These are phyloP conservation scores for Myopa tessellatipennis DNA, from an alignment of 2,888 invertebrate genomes.

Conservation along the genomic window DNA sequence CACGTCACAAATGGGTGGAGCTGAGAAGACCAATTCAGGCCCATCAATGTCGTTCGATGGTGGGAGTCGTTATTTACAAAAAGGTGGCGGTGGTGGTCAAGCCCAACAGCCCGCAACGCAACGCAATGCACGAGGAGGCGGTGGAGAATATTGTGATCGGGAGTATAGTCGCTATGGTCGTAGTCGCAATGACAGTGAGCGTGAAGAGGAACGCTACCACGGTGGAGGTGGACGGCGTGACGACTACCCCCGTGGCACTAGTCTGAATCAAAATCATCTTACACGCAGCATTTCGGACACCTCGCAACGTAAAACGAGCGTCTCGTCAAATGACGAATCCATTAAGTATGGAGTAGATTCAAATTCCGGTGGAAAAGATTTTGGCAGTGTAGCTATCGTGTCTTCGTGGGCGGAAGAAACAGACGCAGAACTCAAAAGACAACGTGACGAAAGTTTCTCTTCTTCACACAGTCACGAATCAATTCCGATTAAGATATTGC, in stretches of 20 bases:
- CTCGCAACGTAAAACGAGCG: constrained; percentile 68
- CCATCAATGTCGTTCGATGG: constrained; percentile 57
- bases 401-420: constrained; percentile 70
- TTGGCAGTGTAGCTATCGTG: constrained; percentile 48
- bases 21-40: constrained; percentile 58
- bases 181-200: constrained; percentile 55
- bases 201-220: constrained; percentile 56
- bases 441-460: constrained; percentile 65
- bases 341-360: constrained; percentile 50
- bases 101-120: background rate
- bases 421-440: constrained; percentile 63
- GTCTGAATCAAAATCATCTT: constrained; percentile 54
- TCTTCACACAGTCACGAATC: constrained; percentile 65
- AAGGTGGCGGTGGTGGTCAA: constrained; percentile 37
- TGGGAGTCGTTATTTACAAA: constrained; percentile 56
- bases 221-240: constrained; percentile 52
- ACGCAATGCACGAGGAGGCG: background rate
- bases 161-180: constrained; percentile 52
- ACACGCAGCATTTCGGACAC: constrained; percentile 68
- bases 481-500: constrained; percentile 66
- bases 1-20: constrained; percentile 19
- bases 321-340: constrained; percentile 64
- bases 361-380: constrained; percentile 41
- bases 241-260: constrained; percentile 50
- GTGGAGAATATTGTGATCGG: constrained; percentile 53